phyloP scores from a whole-genome alignment of 2,888 invertebrate species.

The Phalera bucephala region DNA sequence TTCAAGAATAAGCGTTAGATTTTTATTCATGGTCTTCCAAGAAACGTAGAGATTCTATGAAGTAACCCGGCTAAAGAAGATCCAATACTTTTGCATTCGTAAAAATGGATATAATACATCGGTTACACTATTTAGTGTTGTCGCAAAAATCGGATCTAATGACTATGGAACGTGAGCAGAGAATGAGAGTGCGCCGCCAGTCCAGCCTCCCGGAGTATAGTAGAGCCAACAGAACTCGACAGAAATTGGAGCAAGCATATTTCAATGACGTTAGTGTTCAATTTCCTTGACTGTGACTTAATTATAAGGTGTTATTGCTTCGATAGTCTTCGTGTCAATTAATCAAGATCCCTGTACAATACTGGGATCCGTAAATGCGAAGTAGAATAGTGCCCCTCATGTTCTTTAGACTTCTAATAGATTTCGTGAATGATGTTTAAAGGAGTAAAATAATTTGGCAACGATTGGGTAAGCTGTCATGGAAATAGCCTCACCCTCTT shows the following conservation, averaged over 20 bases:
- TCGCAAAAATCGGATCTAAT: slow-evolving; percentile 78
- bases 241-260: slow-evolving; percentile 70
- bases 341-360: too few relatives aligned
- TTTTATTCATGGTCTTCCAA: background rate
- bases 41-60: too few relatives aligned
- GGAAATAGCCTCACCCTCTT: too few relatives aligned
- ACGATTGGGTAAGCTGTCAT: too few relatives aligned
- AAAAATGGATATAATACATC: slow-evolving; percentile 75
- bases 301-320: too few relatives aligned
- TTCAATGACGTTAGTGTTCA: slow-evolving; percentile 71
- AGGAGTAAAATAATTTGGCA: too few relatives aligned
- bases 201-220: slow-evolving; percentile 78
- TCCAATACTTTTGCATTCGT: too few relatives aligned
- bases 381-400: background rate
- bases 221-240: slow-evolving; percentile 64
- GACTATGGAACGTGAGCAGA: slow-evolving; percentile 77
- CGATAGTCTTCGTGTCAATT: too few relatives aligned
- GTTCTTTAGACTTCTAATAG: too few relatives aligned
- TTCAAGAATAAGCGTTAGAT: background rate
- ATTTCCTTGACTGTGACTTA: too few relatives aligned
- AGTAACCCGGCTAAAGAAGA: too few relatives aligned
- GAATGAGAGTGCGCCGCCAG: slow-evolving; percentile 71
- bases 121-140: slow-evolving; percentile 75
- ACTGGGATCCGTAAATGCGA: background rate
- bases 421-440: too few relatives aligned